Evolutionary conservation across 2,797 vertebrate species (phyloP).

Genomic region (Hapalemur alaotrensis): DNA sequence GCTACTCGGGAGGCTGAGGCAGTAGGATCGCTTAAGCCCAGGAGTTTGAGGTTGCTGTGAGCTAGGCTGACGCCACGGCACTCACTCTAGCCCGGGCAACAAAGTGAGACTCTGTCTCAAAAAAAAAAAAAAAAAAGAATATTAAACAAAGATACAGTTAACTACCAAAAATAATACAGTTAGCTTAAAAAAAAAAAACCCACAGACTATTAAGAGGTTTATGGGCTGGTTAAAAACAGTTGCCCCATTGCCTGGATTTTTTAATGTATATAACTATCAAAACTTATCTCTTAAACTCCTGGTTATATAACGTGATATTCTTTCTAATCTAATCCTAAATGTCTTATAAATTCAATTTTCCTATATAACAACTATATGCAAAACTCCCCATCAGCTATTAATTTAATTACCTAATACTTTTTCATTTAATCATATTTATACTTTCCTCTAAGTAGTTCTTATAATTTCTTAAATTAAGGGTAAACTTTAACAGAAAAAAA

Average conservation of each 20-base stretch:
- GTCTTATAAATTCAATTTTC: neutral
- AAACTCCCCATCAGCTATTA: neutral
- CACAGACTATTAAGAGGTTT: neutral
- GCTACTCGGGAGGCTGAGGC: too few species aligned
- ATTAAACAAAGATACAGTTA: neutral
- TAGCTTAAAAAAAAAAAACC: neutral
- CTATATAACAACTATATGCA: neutral
- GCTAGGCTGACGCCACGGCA: too few species aligned
- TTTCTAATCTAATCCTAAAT: neutral
- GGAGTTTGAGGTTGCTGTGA: too few species aligned
- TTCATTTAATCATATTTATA: neutral
- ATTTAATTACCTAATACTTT: neutral
- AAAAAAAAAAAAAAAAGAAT: neutral
- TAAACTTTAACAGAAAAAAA: neutral
- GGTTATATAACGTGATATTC: neutral
- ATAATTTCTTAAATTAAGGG: slow-evolving; percentile 21
- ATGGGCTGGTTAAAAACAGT: neutral
- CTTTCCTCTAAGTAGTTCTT: slow-evolving; percentile 2
- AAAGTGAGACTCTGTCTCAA: too few species aligned
- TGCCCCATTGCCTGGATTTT: too few species aligned
- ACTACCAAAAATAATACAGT: neutral
- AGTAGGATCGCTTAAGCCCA: too few species aligned
- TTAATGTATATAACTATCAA: neutral
- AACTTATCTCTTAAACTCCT: neutral
- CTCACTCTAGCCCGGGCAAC: too few species aligned